Base-by-base conservation (phyloP, 2,797 vertebrate species). In the Pogonophryne albipinna region DNA sequence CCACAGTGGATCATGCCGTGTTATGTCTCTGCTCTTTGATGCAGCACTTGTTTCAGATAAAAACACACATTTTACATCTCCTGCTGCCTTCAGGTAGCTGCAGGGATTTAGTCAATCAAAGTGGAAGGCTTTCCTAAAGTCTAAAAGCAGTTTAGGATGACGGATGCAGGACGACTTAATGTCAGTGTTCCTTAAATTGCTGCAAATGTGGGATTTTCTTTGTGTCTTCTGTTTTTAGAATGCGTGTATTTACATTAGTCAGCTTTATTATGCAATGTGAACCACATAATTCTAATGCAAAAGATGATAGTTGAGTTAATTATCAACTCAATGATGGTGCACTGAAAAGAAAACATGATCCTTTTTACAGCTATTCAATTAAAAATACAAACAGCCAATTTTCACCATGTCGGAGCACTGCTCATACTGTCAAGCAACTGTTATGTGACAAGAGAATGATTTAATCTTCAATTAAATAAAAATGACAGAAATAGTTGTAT, bases 41-140 rank as follows among this genome's bases (percentile, higher is more conserved):
- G 59, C 55, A 1, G 52, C 46, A 31, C 61, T n/a, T 47, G 71
- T n/a, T 65, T 49, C 69, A 61, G 61, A 68, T 66, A 42, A 74
- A 38, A 77, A 67, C 66, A 56, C 64, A 66, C 62, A 65, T 44
- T 55, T 23, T 52, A 20, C 74, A 65, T 69, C 51, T 45, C 31
- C 61, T 59, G 46, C 34, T 74, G 65, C 73, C 52, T 65, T 69
- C 57, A 70, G 83, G 84, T 76, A 57, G 57, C 74, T 66, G 49
- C 15, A 62, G 51, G 67, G 63, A 71, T 82, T 78, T 62, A 60
- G 51, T 62, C 20, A 64, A 67, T 19, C 2, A 7, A 46, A 62
- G 52, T 59, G 38, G 41, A 65, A 56, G 10, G 16, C 20, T 71
- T 78, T 65, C 27, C 27, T 27, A 1, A 74, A 69, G 46, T 49